These are phyloP conservation scores for Coracopsis vasa DNA, from an alignment of 2,113 vertebrate genomes.

Conservation along the genomic window DNA sequence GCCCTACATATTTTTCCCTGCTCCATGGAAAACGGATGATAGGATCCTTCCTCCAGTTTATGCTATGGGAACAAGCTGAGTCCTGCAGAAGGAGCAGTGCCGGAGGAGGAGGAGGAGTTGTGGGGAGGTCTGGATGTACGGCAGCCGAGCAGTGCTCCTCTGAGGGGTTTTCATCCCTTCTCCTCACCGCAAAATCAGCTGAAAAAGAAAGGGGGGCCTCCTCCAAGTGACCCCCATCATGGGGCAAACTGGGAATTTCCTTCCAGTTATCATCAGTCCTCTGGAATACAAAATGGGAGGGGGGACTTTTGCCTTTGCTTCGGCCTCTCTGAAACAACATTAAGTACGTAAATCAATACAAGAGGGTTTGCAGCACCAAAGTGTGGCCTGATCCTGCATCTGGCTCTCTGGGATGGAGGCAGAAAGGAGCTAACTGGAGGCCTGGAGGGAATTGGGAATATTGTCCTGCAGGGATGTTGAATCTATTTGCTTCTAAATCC, in stretches of 20 bases:
- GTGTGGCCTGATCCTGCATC: not conserved
- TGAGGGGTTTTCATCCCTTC: not conserved
- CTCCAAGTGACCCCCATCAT: not conserved
- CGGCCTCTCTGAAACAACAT: not conserved
- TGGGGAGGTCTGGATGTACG: rapidly evolving
- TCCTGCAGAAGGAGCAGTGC: not conserved
- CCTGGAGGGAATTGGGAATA: conserved; percentile 41
- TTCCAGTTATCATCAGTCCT: not conserved
- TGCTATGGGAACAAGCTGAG: not conserved
- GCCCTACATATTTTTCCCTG: conserved; percentile 26
- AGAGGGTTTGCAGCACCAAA: not conserved
- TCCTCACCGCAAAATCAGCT: not conserved
- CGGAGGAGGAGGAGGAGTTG: not conserved
- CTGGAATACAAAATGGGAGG: not conserved
- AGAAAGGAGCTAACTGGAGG: not conserved
- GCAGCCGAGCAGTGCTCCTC: rapidly evolving
- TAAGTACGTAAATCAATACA: not conserved
- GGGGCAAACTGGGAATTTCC: conserved; percentile 6
- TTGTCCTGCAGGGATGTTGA: not conserved
- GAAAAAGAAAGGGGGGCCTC: not conserved
- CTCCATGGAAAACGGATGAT: conserved; percentile 11
- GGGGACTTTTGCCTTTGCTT: not conserved
- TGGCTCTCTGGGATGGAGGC: not conserved
- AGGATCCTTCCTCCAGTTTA: conserved; percentile 24
- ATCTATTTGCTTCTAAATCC: conserved; percentile 38